Percentiles rank a stretch among this genome's conserved stretches.
Conservation (phyloP, 2,888 invertebrate species). For the Drosophila antonietae region DNA sequence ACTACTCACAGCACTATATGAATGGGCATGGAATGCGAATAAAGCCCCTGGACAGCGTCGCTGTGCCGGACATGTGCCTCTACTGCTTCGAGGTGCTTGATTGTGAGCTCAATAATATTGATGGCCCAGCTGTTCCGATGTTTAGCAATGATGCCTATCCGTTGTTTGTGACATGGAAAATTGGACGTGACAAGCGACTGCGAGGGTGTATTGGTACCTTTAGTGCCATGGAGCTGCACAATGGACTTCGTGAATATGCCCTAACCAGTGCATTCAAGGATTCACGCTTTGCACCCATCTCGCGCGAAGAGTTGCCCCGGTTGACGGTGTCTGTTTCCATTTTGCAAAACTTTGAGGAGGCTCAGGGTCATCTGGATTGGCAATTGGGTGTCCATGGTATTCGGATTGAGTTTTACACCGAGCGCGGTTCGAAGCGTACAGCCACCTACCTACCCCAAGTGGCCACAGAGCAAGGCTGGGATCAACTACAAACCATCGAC, state of each 20-base stretch:
- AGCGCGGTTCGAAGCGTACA: conserved; percentile 96
- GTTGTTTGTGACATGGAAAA: conserved; percentile 99
- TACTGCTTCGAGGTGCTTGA: conserved; percentile 99
- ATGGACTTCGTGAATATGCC: conserved; percentile 97
- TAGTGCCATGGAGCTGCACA: conserved; percentile 97
- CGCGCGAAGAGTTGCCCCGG: conserved; percentile 95
- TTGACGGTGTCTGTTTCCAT: conserved; percentile 98
- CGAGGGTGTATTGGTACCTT: conserved; percentile 99
- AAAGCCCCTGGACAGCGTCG: conserved; percentile 86
- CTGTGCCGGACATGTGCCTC: conserved; percentile 98
- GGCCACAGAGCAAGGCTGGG: conserved; percentile 99
- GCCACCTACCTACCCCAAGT: conserved; percentile 99
- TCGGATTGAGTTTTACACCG: conserved; percentile 97
- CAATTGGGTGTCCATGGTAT: conserved; percentile 98
- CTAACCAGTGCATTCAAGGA: conserved; percentile 99
- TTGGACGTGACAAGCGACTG: conserved; percentile 96
- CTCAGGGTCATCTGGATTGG: conserved; percentile 98
- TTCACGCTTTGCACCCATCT: conserved; percentile 97
- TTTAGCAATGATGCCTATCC: conserved; percentile 98
- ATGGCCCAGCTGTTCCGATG: conserved; percentile 95
- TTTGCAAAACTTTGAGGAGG: conserved; percentile 96
- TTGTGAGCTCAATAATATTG: conserved; percentile 96
- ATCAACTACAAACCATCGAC: conserved; percentile 99
- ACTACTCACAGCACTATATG: conserved; percentile 76
- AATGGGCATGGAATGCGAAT: conserved; percentile 84